These are phyloP conservation scores for Proteles cristata DNA, from an alignment of 2,113 vertebrate genomes.

Conservation along the genomic window DNA sequence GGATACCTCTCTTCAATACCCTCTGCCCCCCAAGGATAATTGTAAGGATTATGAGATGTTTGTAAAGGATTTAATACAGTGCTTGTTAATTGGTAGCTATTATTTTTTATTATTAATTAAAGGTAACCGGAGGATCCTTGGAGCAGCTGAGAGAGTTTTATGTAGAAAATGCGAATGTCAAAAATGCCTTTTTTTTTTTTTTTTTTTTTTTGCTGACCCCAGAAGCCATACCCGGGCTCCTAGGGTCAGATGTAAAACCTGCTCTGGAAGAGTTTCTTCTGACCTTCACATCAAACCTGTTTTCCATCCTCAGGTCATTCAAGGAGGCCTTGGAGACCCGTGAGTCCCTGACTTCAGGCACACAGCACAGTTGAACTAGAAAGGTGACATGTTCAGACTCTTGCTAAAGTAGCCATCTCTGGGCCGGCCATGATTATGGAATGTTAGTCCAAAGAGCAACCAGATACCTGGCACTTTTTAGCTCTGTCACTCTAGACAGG, in stretches of 20 bases:
- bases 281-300: slow-evolving; percentile 4
- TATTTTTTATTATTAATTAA: background rate
- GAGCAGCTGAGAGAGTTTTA: background rate
- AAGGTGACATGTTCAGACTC: background rate
- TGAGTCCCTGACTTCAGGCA: background rate
- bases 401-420: background rate
- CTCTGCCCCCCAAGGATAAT: background rate
- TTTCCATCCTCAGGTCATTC: background rate
- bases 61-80: slow-evolving; percentile 51
- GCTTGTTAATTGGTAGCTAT: slow-evolving; percentile 40
- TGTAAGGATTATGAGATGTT: slow-evolving; percentile 43
- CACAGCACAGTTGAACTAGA: background rate
- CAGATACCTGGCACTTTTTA: background rate
- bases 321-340: background rate
- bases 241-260: background rate
- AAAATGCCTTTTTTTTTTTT: background rate
- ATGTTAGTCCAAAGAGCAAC: background rate
- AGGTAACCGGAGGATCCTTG: slow-evolving; percentile 9
- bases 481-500: background rate
- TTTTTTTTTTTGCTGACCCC: background rate
- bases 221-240: background rate
- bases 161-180: slow-evolving; percentile 25
- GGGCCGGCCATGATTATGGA: background rate
- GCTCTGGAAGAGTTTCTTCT: background rate
- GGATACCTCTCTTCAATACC: background rate